Conservation (phyloP, 2,888 invertebrate species). For the Agelastica alni region DNA sequence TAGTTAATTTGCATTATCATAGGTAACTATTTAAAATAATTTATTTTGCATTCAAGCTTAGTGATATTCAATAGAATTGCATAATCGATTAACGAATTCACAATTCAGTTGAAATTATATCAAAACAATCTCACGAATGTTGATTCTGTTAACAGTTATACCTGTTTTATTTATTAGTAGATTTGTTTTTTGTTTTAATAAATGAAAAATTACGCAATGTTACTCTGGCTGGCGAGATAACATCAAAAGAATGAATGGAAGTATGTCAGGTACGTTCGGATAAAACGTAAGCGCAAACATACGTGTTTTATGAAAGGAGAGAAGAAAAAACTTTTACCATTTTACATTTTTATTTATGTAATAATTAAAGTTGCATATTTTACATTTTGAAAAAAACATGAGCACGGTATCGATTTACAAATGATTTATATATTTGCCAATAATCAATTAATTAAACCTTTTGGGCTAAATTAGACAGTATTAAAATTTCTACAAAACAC, state of each 20-base stretch:
- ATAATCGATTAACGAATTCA: background rate
- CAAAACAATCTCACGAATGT: constrained; percentile 4
- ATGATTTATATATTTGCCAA: background rate
- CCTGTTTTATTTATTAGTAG: background rate
- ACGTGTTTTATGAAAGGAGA: too few species aligned
- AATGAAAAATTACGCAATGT: constrained; percentile 11
- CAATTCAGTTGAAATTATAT: background rate
- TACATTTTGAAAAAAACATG: too few species aligned
- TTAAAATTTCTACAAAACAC: too few species aligned
- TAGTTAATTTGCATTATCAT: too few species aligned
- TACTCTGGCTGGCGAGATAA: constrained; percentile 9
- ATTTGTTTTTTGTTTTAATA: background rate
- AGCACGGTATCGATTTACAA: too few species aligned
- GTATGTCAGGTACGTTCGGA: constrained; percentile 14
- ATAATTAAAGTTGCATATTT: too few species aligned
- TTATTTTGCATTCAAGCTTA: too few species aligned
- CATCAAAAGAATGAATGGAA: constrained; percentile 7
- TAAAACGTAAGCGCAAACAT: background rate
- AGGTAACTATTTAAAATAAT: too few species aligned
- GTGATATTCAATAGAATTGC: background rate
- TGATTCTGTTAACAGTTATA: constrained; percentile 5
- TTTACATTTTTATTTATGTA: too few species aligned
- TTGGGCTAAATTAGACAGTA: too few species aligned
- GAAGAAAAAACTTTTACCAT: too few species aligned
- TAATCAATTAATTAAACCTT: too few species aligned